Evolutionary conservation across 2,888 invertebrate genomes (phyloP).

Genomic region (Eremobia ochroleuca): DNA sequence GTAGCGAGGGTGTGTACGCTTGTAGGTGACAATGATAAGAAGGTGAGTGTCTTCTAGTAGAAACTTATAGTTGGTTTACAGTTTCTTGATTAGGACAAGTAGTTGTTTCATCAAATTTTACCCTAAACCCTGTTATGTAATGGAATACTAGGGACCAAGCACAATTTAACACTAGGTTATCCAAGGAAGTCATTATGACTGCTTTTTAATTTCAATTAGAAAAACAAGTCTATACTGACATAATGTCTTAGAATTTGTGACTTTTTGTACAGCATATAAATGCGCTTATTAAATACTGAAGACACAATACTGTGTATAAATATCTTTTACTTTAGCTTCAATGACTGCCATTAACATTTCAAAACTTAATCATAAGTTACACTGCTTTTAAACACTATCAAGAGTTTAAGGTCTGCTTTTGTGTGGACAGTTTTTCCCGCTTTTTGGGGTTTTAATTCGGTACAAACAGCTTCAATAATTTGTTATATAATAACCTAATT

Average conservation of each 20-base stretch:
- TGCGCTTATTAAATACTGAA: no score
- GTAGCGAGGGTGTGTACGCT: constrained; percentile 95
- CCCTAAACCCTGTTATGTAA: no score
- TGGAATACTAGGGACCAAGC: no score
- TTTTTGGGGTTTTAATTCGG: constrained; percentile 30
- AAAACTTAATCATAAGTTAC: neutral
- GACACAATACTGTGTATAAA: neutral
- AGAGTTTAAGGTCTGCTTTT: neutral
- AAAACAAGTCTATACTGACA: no score
- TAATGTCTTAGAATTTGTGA: no score
- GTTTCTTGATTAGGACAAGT: no score
- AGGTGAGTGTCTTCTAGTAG: constrained; percentile 89
- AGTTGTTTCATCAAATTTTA: no score
- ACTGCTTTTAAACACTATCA: neutral
- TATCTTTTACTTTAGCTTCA: neutral
- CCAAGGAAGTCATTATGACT: no score
- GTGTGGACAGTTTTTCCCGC: neutral
- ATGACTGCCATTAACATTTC: neutral
- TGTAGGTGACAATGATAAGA: constrained; percentile 95
- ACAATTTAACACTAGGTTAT: no score
- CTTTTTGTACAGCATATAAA: no score
- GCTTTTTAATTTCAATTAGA: no score
- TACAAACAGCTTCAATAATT: constrained; percentile 5
- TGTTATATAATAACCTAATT: constrained; percentile 39
- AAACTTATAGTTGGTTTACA: neutral